Evolutionary conservation across 2,888 invertebrate genomes (phyloP).

Genomic region (Trichopria drosophilae): DNA sequence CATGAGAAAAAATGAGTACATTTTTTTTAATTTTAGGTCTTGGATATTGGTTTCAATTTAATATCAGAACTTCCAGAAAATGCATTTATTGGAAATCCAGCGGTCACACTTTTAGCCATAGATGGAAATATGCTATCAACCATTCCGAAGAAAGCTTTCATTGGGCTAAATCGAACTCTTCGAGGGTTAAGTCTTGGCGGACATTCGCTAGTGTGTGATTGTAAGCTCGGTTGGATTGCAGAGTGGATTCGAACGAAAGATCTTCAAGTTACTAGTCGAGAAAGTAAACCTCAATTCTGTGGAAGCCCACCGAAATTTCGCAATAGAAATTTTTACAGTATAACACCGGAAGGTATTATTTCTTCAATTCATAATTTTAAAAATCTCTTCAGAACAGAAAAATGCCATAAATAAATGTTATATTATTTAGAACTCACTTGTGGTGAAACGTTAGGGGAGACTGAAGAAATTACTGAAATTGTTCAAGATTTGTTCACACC

Average conservation of each 20-base stretch:
- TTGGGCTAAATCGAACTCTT: conserved; percentile 78
- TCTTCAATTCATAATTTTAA: no score
- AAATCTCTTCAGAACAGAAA: background rate
- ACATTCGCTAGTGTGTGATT: conserved; percentile 85
- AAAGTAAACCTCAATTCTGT: conserved; percentile 90
- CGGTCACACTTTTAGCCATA: conserved; percentile 82
- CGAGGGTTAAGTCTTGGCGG: conserved; percentile 87
- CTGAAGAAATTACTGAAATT: no score
- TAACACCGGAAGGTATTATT: conserved; percentile 72
- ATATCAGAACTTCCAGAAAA: conserved; percentile 78
- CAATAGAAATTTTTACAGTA: conserved; percentile 83
- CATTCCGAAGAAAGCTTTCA: conserved; percentile 77
- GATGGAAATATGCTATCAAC: conserved; percentile 89
- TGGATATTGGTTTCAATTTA: conserved; percentile 91
- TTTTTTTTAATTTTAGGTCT: conserved; percentile 62
- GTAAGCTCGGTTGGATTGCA: conserved; percentile 83
- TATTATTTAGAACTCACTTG: no score
- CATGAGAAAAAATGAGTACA: no score
- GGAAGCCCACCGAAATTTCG: conserved; percentile 80
- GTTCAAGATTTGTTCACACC: no score
- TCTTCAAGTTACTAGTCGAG: conserved; percentile 88
- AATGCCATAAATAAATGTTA: no score
- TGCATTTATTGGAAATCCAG: conserved; percentile 80
- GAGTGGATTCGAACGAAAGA: conserved; percentile 88
- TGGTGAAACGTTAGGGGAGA: no score